Evolutionary conservation across 2,113 vertebrate species (phyloP), one percentile per base, ranked within the genome.

Genomic region (Siniperca chuatsi): DNA sequence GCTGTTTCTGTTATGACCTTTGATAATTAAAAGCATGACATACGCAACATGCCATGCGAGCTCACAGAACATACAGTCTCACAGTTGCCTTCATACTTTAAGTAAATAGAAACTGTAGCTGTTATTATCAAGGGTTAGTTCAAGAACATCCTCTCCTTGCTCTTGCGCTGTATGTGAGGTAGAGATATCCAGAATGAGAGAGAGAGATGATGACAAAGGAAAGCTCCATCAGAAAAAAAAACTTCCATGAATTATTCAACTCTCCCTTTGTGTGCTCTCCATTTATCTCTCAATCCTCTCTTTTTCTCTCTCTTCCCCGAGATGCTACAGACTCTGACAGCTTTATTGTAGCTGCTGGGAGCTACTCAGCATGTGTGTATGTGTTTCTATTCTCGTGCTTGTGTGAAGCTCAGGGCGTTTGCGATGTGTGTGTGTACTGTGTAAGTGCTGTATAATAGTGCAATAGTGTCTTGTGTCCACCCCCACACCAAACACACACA

Each of bases 211-310:
- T 60, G 79, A 87, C 79, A 86, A 79, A 88, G 69, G 46, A 83
- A 85, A 85, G 86, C 88, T 85, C 82, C 83, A 25, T 77, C 74
- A 87, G 90, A 33, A 55, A 70, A 79, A 82, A 74, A 89, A 89
- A 69, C 21, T 40, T 21, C 29, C 86, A 95, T 96, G 95, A 95
- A 96, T 96, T 91, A 96, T 95, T 95, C 94, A 95, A 50, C 77
- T 85, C 62, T 75, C 12, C 73, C 70, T 91, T 93, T 93, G 91
- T 94, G 87, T 87, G 73, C 75, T 74, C 88, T 91, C 80, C 87
- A 86, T 93, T 93, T 91, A 89, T 90, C 85, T 90, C 91, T 88
- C 87, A 81, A 85, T 90, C 85, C 90, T 64, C 74, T 86, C 67
- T 73, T 85, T 87, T 89, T 83, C 81, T 86, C 16, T 61, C 55